These are phyloP conservation scores for Drosophila ustulata DNA, from an alignment of 2,888 invertebrate species.

Conservation along the genomic window DNA sequence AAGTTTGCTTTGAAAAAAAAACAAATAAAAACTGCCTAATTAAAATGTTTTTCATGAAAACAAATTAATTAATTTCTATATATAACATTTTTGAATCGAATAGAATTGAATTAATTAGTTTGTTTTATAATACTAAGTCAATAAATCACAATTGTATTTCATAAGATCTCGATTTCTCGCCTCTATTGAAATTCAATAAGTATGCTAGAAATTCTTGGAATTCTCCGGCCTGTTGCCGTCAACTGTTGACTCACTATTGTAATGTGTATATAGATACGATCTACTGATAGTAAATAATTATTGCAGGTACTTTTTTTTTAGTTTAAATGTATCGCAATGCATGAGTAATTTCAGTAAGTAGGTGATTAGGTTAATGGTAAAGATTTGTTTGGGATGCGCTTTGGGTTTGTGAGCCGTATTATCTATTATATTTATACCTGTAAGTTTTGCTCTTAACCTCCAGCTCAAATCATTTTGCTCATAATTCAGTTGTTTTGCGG, in stretches of 20 bases:
- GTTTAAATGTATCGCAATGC: not conserved
- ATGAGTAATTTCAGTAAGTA: slow-evolving; percentile 24
- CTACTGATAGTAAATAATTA: slow-evolving; percentile 25
- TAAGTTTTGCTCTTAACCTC: slow-evolving; percentile 49
- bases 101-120: no score
- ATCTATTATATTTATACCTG: slow-evolving; percentile 18
- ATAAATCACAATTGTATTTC: no score
- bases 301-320: slow-evolving; percentile 3
- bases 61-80: no score
- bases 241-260: slow-evolving; percentile 22
- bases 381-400: not conserved
- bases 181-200: no score
- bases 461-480: slow-evolving; percentile 37
- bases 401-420: not conserved
- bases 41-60: no score
- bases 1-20: no score
- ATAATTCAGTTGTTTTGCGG: slow-evolving; percentile 53
- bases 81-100: no score
- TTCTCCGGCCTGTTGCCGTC: not conserved
- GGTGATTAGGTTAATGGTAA: slow-evolving; percentile 3
- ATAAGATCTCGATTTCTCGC: no score
- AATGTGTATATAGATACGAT: not conserved
- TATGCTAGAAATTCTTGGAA: slow-evolving; percentile 16
- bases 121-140: no score
- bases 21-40: no score